These are phyloP conservation scores for Macrobrachium rosenbergii DNA, from an alignment of 1,140 invertebrate genomes.

Conservation along the genomic window DNA sequence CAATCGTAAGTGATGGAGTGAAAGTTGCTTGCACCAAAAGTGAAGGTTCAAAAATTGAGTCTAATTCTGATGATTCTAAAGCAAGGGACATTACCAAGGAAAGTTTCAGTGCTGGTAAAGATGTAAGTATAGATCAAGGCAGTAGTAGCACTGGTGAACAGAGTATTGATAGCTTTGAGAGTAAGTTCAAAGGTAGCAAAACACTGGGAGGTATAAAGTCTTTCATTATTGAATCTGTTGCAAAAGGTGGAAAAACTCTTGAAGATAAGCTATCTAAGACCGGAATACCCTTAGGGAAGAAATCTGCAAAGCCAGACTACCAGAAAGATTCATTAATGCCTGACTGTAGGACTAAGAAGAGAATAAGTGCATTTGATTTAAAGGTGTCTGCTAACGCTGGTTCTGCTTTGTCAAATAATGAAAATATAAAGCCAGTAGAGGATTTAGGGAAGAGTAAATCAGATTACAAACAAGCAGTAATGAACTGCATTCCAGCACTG, in stretches of 20 bases:
- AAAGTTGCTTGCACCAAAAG: no score
- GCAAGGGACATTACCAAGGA: neutral
- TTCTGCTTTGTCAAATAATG: no score
- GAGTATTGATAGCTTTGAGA: neutral
- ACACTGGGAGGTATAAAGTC: slow-evolving; percentile 2
- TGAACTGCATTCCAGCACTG: neutral
- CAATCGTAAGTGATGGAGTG: no score
- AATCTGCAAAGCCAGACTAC: slow-evolving; percentile 9
- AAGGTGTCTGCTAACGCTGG: no score
- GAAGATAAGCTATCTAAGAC: slow-evolving; percentile 20
- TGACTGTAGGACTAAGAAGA: neutral
- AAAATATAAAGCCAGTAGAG: no score
- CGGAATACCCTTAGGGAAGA: slow-evolving; percentile 4
- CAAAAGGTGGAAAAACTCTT: neutral
- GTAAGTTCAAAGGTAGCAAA: neutral
- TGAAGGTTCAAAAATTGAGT: no score
- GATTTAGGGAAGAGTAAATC: no score
- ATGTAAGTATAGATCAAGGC: neutral
- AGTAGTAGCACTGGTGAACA: neutral
- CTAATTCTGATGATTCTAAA: neutral
- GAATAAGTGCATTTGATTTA: no score
- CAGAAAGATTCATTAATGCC: neutral
- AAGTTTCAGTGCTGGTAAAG: neutral
- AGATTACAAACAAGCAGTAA: no score
- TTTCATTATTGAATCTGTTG: slow-evolving; percentile 7